Evolutionary conservation across 2,888 invertebrate species (phyloP), one percentile per base, ranked within the genome.

Genomic region (Leptogaster cylindrica): DNA sequence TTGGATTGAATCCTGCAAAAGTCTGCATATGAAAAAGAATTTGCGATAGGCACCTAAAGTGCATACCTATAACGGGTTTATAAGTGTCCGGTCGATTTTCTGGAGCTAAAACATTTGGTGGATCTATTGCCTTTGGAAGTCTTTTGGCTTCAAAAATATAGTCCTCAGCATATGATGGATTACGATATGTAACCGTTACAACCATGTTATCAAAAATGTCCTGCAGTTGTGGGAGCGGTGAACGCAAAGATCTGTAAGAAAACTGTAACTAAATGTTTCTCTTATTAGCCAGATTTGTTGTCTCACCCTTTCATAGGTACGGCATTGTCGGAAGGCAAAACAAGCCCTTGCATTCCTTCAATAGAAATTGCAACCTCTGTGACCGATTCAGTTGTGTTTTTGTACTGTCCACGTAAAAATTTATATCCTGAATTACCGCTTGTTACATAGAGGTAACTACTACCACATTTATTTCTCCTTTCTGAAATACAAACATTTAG

Each of bases 401-500:
- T 81, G 80, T 92, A 93, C 18, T 96, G 82, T 3, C 86, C 88
- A 66, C 85, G 84, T 41, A 96, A 77, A 76, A 88, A 87, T 63
- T 85, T 83, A 79, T 88, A 93, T 36, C 89, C 87, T 2, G 83
- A 79, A 81, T 94, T 93, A 14, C 84, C 84, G 0, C 85, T 82
- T 1, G 89, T 86, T 20, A 98, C 86, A 82, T 97, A 99, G 28
- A 98, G 82, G n/a, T 92, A 85, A 80, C 97, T 95, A 77, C 91
- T 88, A 1, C 98, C 97, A 70, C 89, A 86, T 65, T 90, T 84
- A 82, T 99, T 98, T 64, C 98, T 87, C 71, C 85, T 86, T 61
- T 79, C 89, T 90, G 75, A 16, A 76, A 68, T 16, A 64, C 50
- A 5, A 27, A 52, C n/a, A 48, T 52, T 48, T 39, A 16, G 27